Base-by-base conservation (phyloP, 2,113 vertebrate genomes). In the Eudyptes chrysolophus region DNA sequence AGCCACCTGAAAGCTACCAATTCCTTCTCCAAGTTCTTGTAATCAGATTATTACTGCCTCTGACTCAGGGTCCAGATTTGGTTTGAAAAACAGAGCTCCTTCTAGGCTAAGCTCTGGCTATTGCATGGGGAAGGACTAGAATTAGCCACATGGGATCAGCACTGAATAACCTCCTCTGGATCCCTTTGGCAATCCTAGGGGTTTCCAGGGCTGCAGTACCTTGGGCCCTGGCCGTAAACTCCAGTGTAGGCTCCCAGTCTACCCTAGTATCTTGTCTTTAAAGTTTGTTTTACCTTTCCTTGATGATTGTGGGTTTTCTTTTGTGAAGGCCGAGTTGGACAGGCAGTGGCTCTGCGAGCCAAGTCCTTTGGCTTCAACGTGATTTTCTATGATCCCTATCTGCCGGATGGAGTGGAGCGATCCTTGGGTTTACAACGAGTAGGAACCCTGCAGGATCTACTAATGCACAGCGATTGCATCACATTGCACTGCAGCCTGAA, bases 401-500 rank as follows among this genome's bases (percentile, higher is more conserved):
- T 99, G 96, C 98, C 99, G 44, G 99, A 99, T 84, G 99, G 99
- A 38, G 99, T 99, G 97, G 99, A 99, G 95, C 98, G 99, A 94
- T 99, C 99, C 38, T 98, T 99, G 94, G 99, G 99, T 84, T 98
- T 99, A 84, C 99, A 99, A 58, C 98, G 99, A 87, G 99, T 99
- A 98, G 98, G 98, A 90, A 99, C 99, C 77, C 98, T 99, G 97
- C 99, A 99, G 98, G 99, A 99, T 97, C 98, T 99, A 95, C 99
- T 99, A 87, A 99, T 99, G 96, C 99, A 99, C 98, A 99, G 99
- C 66, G 99, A 99, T 98, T 99, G 99, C 75, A 99, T 99, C 66
- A 99, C 99, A 75, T 98, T 99, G 97, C 99, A 99, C 98, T 99
- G 99, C 98, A 99, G 99, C 97, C 98, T 99, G 96, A 99, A 99